Evolutionary conservation across 2,113 vertebrate species (phyloP).

Genomic region (Piaya cayana): DNA sequence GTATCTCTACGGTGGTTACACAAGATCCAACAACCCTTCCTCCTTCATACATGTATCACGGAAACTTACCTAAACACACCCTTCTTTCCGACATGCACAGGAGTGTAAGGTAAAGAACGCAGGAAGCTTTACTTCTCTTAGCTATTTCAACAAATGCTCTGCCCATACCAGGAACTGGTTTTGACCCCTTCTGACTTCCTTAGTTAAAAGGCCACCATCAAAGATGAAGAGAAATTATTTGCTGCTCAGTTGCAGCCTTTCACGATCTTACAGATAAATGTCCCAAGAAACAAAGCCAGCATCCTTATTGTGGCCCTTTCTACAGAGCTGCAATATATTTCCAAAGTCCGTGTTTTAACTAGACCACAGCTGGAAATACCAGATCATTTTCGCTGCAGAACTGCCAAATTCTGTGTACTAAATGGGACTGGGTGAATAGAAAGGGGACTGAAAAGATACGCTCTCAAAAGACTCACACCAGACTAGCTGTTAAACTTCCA

Average conservation of each 20-base stretch:
- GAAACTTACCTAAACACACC: background rate
- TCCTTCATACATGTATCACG: rapidly evolving
- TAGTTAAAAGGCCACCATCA: background rate
- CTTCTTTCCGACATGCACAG: background rate
- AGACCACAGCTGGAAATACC: background rate
- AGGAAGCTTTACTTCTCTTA: background rate
- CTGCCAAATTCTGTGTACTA: background rate
- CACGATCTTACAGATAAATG: background rate
- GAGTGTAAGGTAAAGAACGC: background rate
- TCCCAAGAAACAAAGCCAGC: background rate
- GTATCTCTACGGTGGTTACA: background rate
- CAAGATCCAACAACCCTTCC: background rate
- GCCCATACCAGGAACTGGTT: background rate
- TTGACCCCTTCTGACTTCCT: background rate
- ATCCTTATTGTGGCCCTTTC: background rate
- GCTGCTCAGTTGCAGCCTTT: background rate
- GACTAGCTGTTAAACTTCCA: background rate
- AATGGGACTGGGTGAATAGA: background rate
- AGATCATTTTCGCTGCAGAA: background rate
- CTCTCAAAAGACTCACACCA: background rate
- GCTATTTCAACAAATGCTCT: background rate
- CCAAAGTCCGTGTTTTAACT: background rate
- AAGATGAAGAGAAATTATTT: background rate
- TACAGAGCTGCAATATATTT: background rate
- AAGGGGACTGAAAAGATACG: background rate